Base-by-base conservation (phyloP, 2,888 invertebrate genomes). In the Chrysolina oricalcia region DNA sequence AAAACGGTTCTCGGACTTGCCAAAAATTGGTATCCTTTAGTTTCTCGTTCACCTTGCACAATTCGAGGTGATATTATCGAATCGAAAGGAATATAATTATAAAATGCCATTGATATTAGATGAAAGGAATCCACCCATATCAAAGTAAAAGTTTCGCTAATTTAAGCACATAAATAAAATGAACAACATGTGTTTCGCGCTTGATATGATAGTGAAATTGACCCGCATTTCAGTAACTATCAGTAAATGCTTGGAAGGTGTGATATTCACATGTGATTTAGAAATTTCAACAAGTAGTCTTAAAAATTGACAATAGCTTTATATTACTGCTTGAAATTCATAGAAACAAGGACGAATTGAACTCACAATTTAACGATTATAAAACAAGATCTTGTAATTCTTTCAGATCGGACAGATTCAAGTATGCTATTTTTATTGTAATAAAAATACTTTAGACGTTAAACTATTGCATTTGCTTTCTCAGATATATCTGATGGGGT, bases 91-190 rank as follows among this genome's bases (percentile, higher is more conserved):
- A 53, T 4, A 13, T 19, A 53, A 53, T 53, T 10, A 53, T 53
- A 53, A 53, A 53, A 53, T 21, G 53, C 19, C 21, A 53, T 21
- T 3, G 53, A 5, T 53, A 53, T 53, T 53, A 53, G 11, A 53
- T 53, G 21, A 2, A 53, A 53, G 19, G 2, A 17, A 21, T 53
- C 19, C 21, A 13, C 53, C 21, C 0, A 53, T 53, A 43, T 43
- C 43, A 43, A 43, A 43, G 43, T 43, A 43, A 43, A 43, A 43
- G 43, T 43, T 43, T 43, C 43, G 43, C 43, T 43, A 43, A 43
- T 43, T 43, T 15, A 15, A 43, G 5, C 15, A 15, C 43, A 43
- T 43, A 15, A 15, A 43, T 43, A 43, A 43, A 43, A 43, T 43
- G 1, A 9, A 43, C 43, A 15, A 15, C 43, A 43, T 15, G 6